Base-by-base conservation (phyloP, 2,888 invertebrate species). In the Spisula subtruncata region DNA sequence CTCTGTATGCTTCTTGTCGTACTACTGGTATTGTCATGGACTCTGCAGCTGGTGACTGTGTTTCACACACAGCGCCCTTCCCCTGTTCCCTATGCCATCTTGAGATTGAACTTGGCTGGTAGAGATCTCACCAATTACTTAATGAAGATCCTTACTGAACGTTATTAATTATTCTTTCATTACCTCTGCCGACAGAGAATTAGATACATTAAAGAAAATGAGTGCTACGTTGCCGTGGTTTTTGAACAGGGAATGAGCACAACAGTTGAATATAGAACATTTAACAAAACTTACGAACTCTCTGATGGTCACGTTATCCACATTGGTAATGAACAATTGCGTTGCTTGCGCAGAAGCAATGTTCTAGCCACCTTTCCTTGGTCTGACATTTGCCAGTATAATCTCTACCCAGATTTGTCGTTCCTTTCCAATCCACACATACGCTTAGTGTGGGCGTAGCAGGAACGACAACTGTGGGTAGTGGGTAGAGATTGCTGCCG, bases 1-100 rank as follows among this genome's bases (percentile, higher is more conserved):
- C 98, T 94, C 97, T 99, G 96, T 99, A 99, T 97, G 99, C 99
- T 93, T 98, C 98, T 97, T 98, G 98, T 96, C 98, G 98, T 97
- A 99, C 98, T 97, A 98, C 98, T 94, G 99, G 98, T 97, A 98
- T 99, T 97, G 98, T 98, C 94, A 97, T 98, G 94, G 84, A 94
- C 94, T 87, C 94, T 94, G 71, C 89, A 94, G 89, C 94, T 94
- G 90, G 92, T 94, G 97, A 97, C 95, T 96, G 94, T 93, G 80
- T 94, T 93, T 85, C 86, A 93, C 98, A 98, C 94, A 97, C 91
- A 92, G 85, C 91, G 92, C 89, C 85, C 94, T 71, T 92, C 93
- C 81, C n/a, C n/a, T n/a, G n/a, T n/a, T n/a, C n/a, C n/a, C n/a
- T n/a, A n/a, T n/a, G n/a, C n/a, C n/a, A n/a, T n/a, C n/a, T n/a